Conservation (phyloP, 2,888 invertebrate species). For the Hypomecis atomaria region DNA sequence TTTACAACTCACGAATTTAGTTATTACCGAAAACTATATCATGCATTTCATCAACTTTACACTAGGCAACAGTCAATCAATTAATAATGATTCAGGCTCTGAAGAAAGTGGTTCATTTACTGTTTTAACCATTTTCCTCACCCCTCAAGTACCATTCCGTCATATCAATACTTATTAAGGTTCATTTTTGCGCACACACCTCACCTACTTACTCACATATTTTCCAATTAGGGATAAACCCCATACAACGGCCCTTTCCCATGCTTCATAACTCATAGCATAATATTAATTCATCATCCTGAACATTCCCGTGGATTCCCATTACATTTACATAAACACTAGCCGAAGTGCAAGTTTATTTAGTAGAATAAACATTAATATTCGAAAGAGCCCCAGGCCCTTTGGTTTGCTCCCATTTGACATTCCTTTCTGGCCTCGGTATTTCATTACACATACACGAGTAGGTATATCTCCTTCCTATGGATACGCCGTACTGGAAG, state of each 20-base stretch:
- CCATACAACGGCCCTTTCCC: neutral
- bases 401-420: constrained; percentile 59
- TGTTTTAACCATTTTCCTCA: too few species aligned
- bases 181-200: neutral
- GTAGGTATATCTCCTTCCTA: constrained; percentile 41
- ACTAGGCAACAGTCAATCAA: too few species aligned
- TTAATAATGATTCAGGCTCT: too few species aligned
- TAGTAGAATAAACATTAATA: constrained; percentile 60
- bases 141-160: too few species aligned
- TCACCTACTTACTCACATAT: neutral
- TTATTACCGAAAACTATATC: too few species aligned
- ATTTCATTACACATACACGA: constrained; percentile 63
- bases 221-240: neutral
- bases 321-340: constrained; percentile 36
- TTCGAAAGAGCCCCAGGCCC: constrained; percentile 46
- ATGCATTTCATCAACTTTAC: too few species aligned
- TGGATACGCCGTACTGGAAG: constrained; percentile 34
- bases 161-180: too few species aligned
- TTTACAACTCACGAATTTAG: too few species aligned
- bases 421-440: constrained; percentile 58
- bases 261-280: constrained; percentile 11
- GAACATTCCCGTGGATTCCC: constrained; percentile 15
- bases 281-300: constrained; percentile 11
- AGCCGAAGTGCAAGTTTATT: constrained; percentile 46
- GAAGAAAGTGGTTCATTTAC: too few species aligned